Evolutionary conservation across 2,888 invertebrate genomes (phyloP).

Genomic region (Hedychridium roseum): DNA sequence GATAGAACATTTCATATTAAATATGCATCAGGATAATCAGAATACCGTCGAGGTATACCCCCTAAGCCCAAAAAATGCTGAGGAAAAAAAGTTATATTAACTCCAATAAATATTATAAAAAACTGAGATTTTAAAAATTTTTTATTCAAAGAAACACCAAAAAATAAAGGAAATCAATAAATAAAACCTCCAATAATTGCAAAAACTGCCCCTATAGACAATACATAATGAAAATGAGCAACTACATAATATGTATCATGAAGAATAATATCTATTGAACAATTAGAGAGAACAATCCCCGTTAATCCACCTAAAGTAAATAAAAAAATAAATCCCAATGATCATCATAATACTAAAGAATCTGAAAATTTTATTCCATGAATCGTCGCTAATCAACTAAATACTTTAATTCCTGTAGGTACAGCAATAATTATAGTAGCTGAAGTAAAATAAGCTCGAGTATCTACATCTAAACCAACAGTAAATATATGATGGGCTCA

Average conservation of each 20-base stretch:
- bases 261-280: slow-evolving; percentile 78
- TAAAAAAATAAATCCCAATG: slow-evolving; percentile 79
- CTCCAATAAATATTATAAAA: slow-evolving; percentile 76
- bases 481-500: slow-evolving; percentile 89
- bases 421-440: slow-evolving; percentile 89
- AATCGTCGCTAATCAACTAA: too few species aligned
- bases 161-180: slow-evolving; percentile 76
- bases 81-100: slow-evolving; percentile 83
- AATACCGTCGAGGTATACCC: slow-evolving; percentile 80
- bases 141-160: slow-evolving; percentile 70
- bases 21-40: slow-evolving; percentile 76
- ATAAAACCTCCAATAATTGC: slow-evolving; percentile 78
- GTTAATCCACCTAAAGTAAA: slow-evolving; percentile 81
- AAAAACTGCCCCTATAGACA: slow-evolving; percentile 83
- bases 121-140: slow-evolving; percentile 75
- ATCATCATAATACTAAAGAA: slow-evolving; percentile 61
- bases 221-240: slow-evolving; percentile 83
- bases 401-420: slow-evolving; percentile 82
- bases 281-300: slow-evolving; percentile 75
- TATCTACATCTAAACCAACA: slow-evolving; percentile 84
- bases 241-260: slow-evolving; percentile 89
- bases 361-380: slow-evolving; percentile 70
- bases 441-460: slow-evolving; percentile 84
- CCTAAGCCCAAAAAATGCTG: slow-evolving; percentile 77
- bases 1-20: slow-evolving; percentile 69